Percentiles rank a stretch among this genome's conserved stretches.
Conservation (phyloP, 2,113 vertebrate species). For the Hypomesus transpacificus region DNA sequence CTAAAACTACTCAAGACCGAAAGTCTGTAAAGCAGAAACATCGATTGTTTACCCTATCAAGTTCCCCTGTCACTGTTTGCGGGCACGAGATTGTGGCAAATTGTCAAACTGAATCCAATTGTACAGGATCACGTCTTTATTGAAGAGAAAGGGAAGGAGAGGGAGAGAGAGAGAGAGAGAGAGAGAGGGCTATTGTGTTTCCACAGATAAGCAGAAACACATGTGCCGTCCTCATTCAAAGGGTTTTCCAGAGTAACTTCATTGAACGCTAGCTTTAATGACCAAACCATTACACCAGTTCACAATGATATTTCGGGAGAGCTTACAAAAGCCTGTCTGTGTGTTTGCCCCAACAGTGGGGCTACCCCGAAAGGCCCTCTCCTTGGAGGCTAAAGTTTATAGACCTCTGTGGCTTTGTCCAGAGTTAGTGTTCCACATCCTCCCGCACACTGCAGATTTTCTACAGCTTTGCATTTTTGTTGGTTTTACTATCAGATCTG, state of each 20-base stretch:
- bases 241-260: slow-evolving; percentile 56
- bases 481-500: slow-evolving; percentile 63
- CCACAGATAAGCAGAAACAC: slow-evolving; percentile 65
- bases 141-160: slow-evolving; percentile 36
- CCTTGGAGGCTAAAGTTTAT: slow-evolving; percentile 23
- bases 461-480: slow-evolving; percentile 39
- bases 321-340: slow-evolving; percentile 40
- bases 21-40: slow-evolving; percentile 64
- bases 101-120: slow-evolving; percentile 66
- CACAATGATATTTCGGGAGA: slow-evolving; percentile 65
- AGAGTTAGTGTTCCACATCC: slow-evolving; percentile 11
- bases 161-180: too few species aligned
- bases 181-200: slow-evolving; percentile 64
- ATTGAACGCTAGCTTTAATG: slow-evolving; percentile 70
- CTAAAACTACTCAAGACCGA: slow-evolving; percentile 34
- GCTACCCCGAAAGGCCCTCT: slow-evolving; percentile 11
- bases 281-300: slow-evolving; percentile 58
- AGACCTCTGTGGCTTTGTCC: slow-evolving; percentile 23
- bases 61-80: slow-evolving; percentile 68
- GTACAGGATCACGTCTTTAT: slow-evolving; percentile 63
- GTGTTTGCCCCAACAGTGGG: slow-evolving; percentile 21
- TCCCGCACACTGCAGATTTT: background rate
- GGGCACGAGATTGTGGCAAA: slow-evolving; percentile 61
- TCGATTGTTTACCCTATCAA: slow-evolving; percentile 64
- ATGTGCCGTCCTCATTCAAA: slow-evolving; percentile 50